Conservation (phyloP, 2,113 vertebrate species). For the Azemiops feae region DNA sequence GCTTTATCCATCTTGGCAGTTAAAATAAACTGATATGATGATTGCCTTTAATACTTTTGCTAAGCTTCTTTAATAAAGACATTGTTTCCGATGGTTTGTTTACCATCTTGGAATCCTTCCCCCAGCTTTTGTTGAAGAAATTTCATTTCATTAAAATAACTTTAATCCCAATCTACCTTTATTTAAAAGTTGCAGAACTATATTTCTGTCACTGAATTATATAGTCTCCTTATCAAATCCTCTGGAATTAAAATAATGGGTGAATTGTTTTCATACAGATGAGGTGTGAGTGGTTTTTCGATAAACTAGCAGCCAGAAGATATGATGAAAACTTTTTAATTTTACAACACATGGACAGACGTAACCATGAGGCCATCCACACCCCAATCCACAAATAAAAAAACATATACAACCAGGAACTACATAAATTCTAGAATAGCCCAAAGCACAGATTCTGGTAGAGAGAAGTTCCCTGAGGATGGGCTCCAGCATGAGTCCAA, state of each 20-base stretch:
- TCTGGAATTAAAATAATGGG: neutral
- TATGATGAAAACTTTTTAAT: too few relatives aligned
- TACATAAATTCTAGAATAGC: too few relatives aligned
- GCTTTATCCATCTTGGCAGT: neutral
- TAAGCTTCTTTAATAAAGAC: constrained; percentile 2
- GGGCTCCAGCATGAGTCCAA: too few relatives aligned
- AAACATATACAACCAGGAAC: too few relatives aligned
- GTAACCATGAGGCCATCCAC: too few relatives aligned
- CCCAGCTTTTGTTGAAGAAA: neutral
- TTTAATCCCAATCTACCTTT: neutral
- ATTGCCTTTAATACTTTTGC: constrained; percentile 20
- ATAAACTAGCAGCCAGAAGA: too few relatives aligned
- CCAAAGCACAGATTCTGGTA: too few relatives aligned
- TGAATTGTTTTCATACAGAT: neutral
- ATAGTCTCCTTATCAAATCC: neutral
- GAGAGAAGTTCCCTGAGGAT: too few relatives aligned
- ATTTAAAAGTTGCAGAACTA: neutral
- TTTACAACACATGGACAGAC: too few relatives aligned
- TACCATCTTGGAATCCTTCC: neutral
- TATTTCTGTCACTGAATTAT: neutral
- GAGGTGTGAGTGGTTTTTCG: neutral
- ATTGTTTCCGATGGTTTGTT: neutral
- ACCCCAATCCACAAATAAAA: too few relatives aligned
- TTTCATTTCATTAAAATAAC: neutral
- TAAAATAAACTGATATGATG: constrained; percentile 1